Percentiles rank a stretch among this genome's conserved stretches.
These are phyloP conservation scores for Lottia scabra DNA, from an alignment of 2,888 invertebrate species.

Conservation along the genomic window DNA sequence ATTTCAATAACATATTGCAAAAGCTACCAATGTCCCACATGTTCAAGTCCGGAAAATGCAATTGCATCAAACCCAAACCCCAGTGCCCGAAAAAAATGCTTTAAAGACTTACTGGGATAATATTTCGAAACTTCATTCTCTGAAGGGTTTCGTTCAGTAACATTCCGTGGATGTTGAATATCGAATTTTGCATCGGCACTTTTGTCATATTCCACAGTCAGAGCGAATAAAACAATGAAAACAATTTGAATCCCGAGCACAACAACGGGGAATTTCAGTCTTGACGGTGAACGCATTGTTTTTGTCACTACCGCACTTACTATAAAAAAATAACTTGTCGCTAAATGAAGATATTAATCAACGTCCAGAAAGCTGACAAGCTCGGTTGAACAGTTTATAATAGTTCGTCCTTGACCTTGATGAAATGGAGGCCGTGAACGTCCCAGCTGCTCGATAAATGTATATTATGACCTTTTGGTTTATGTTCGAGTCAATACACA, in stretches of 20 bases:
- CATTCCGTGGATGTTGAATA: neutral
- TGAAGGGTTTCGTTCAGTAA: neutral
- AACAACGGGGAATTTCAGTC: slow-evolving; percentile 29
- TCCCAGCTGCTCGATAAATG: too few relatives aligned
- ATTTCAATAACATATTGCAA: too few relatives aligned
- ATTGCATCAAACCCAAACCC: too few relatives aligned
- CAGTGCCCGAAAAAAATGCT: neutral
- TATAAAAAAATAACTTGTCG: too few relatives aligned
- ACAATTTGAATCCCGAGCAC: slow-evolving; percentile 38
- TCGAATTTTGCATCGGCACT: slow-evolving; percentile 36
- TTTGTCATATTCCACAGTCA: slow-evolving; percentile 45
- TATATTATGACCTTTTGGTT: too few relatives aligned
- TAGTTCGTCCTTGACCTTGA: neutral
- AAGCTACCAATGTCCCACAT: too few relatives aligned
- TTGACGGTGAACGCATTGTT: neutral
- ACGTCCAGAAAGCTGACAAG: too few relatives aligned
- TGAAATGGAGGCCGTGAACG: neutral
- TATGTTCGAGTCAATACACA: too few relatives aligned
- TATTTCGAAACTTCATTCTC: neutral
- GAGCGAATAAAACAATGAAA: slow-evolving; percentile 47
- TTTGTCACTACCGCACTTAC: too few relatives aligned
- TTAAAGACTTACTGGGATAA: neutral
- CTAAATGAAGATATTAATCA: too few relatives aligned
- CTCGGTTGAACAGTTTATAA: too few relatives aligned
- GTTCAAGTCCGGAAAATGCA: too few relatives aligned